Evolutionary conservation across 2,113 vertebrate species (phyloP), one percentile per base, ranked within the genome.

Genomic region (Dicentrarchus labrax): DNA sequence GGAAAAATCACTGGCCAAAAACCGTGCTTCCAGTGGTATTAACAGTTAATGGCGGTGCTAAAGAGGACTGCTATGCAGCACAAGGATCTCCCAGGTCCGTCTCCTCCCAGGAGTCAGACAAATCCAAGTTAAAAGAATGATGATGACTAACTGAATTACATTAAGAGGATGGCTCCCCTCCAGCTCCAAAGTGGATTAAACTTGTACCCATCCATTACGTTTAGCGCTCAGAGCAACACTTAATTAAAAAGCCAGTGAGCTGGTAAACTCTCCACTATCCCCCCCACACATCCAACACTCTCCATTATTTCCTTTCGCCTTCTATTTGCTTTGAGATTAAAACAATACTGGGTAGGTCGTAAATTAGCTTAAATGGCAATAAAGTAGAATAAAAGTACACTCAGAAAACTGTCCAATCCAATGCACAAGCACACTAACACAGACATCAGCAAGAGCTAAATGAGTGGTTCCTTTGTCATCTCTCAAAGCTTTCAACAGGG

Each of bases 121-220:
- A 87, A 83, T 88, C 72, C 65, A 82, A 84, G 54, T 87, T 83
- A 72, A 91, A 83, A 91, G 57, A 86, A 83, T 59, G 72, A 73
- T 78, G 73, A 88, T 77, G 72, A 64, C 66, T 82, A 89, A 92
- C 38, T 69, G 53, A 84, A 93, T 93, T 88, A 72, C 81, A 91
- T 91, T 89, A 88, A 90, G 90, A 38, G 70, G 53, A 84, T 89
- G 90, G 92, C 87, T 90, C 78, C 54, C 65, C 47, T 92, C 89
- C 90, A 93, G 89, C 47, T 92, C 72, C 69, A 89, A 88, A 90
- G 83, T 90, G 80, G 85, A 94, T 94, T 91, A 91, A 91, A 89
- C 39, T 76, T 72, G 62, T 47, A 84, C 72, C 24, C 87, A 88
- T 93, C 80, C 79, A 89, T 92, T 87, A 90, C 19, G 53, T 72